Evolutionary conservation across 1,140 invertebrate genomes (phyloP).

Genomic region (Helicoverpa armigera): DNA sequence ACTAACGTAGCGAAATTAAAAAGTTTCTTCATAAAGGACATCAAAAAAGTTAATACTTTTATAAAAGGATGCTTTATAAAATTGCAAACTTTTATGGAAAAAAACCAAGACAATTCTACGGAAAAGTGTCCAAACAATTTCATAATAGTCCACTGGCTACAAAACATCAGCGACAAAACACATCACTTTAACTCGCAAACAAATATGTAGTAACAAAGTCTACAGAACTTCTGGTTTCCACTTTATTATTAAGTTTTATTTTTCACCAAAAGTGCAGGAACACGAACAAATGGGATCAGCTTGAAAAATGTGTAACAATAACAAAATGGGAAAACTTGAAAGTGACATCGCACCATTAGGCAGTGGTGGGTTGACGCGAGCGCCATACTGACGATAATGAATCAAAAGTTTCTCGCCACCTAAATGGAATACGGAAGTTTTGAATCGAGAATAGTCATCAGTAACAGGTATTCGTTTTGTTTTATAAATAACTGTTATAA

Average conservation of each 20-base stretch:
- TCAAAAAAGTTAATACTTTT: background rate
- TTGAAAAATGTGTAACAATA: slow-evolving; percentile 78
- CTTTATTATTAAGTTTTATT: slow-evolving; percentile 54
- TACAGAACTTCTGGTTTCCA: slow-evolving; percentile 40
- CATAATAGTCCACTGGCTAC: background rate
- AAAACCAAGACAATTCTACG: background rate
- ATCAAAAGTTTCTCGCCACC: slow-evolving; percentile 66
- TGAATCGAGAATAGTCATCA: slow-evolving; percentile 51
- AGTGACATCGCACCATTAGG: slow-evolving; percentile 72
- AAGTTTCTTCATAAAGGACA: background rate
- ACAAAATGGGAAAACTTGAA: slow-evolving; percentile 71
- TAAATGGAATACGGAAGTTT: slow-evolving; percentile 58
- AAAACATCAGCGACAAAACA: background rate
- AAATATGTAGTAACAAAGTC: slow-evolving; percentile 46
- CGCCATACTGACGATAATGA: slow-evolving; percentile 59
- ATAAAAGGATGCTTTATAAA: background rate
- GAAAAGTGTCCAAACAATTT: background rate
- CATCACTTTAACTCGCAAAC: slow-evolving; percentile 14
- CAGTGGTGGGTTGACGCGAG: slow-evolving; percentile 55
- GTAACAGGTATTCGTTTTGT: slow-evolving; percentile 24
- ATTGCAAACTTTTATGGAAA: background rate
- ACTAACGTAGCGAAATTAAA: background rate
- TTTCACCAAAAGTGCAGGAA: slow-evolving; percentile 48
- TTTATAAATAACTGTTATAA: slow-evolving; percentile 18
- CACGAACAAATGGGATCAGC: slow-evolving; percentile 71